Percentiles rank a stretch among this genome's conserved stretches.
phyloP scores from a whole-genome alignment of 2,113 vertebrate genomes.

The Muntiacus reevesi region DNA sequence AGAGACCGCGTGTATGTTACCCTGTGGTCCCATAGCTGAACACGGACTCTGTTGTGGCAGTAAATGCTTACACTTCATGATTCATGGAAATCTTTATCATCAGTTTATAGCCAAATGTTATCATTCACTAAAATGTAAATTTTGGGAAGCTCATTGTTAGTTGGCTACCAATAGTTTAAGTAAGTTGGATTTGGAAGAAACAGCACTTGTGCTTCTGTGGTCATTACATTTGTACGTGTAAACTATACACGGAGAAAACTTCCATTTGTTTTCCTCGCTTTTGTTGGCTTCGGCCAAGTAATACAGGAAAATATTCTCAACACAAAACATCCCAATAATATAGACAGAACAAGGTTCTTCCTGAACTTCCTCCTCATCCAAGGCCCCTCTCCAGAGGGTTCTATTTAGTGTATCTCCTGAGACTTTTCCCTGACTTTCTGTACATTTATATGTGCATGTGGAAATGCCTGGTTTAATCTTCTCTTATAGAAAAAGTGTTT shows the following conservation, averaged over 20 bases:
- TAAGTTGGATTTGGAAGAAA: not conserved
- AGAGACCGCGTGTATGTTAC: not conserved
- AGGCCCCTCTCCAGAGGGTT: not conserved
- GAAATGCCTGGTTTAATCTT: not conserved
- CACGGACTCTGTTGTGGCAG: not conserved
- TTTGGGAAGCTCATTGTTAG: not conserved
- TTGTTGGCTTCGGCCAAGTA: not conserved
- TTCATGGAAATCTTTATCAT: not conserved
- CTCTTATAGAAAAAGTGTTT: not conserved
- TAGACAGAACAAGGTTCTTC: not conserved
- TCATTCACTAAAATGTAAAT: not conserved
- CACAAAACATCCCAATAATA: not conserved
- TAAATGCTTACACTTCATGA: not conserved
- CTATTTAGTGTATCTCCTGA: not conserved
- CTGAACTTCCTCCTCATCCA: not conserved
- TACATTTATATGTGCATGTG: not conserved
- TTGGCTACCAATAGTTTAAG: not conserved
- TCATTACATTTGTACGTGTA: not conserved
- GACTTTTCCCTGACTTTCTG: not conserved
- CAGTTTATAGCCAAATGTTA: not conserved
- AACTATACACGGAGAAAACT: fast-evolving
- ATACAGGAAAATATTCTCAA: not conserved
- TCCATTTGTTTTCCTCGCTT: not conserved
- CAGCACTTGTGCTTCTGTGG: not conserved
- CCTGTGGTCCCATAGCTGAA: not conserved